Base-by-base conservation (phyloP, 2,888 invertebrate genomes). In the Netelia fuscicornis region DNA sequence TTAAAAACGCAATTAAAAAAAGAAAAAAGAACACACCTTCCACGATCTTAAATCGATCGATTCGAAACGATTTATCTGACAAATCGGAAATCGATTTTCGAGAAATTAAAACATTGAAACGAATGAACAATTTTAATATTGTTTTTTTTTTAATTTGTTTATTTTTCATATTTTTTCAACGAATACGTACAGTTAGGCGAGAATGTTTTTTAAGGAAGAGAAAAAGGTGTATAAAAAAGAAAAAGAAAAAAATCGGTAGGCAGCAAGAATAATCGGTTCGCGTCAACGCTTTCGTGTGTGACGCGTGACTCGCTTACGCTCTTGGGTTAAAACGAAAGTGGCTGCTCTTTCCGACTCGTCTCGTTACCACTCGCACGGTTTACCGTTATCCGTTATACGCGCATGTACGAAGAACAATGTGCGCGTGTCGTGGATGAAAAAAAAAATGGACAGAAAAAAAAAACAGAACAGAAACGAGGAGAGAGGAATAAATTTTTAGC, bases 301-400 rank as follows among this genome's bases (percentile, higher is more conserved):
- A 82, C 58, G 81, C 83, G 86, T 86, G 79, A 83, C 83, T 83
- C 62, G 83, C 67, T 58, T 72, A 85, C 85, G 71, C 75, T 81
- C 72, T 67, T 30, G 30, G 84, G 74, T 87, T 87, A 88, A 89
- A 89, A 88, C 85, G 88, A 89, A 86, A 78, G 87, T 87, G 86
- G 86, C 81, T 74, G 72, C 71, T 17, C 79, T 72, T 62, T 72
- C 71, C 42, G 64, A 11, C 70, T 72, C 17, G 48, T 81, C 60
- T 56, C 68, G 62, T 62, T 17, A 30, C 11, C 64, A 56, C 79
- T 65, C 56, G 65, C 9, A 48, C 58, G 58, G 20, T 56, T 62
- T 82, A 85, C 85, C 85, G 85, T 85, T 85, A 85, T 72, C 37
- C 71, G 79, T 86, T 75, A 77, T 86, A 67, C 71, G 64, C 76